Evolutionary conservation across 2,113 vertebrate species (phyloP), one percentile per base, ranked within the genome.

Genomic region (Arenaria interpres): DNA sequence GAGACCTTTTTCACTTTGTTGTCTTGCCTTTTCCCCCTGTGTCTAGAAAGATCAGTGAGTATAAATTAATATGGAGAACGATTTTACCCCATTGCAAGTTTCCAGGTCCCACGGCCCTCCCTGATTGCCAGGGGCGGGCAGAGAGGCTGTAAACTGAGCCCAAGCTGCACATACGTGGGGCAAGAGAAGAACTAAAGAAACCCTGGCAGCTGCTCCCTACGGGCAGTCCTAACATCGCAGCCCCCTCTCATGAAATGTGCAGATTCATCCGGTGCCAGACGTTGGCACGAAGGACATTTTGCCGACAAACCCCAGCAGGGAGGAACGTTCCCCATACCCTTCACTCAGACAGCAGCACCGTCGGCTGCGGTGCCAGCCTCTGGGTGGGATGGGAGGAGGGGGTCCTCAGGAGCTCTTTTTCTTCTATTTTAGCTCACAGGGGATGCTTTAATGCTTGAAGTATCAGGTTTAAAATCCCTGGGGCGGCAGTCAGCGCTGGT

Each of bases 261-360:
- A 90, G 85, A 94, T 92, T 95, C 88, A 88, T 77, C 71, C 5
- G 82, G 88, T 41, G 54, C 94, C 94, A 94, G 88, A 73, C 41
- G 0, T 63, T 22, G 85, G 60, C 85, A 90, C 2, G 18, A 92
- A 73, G 86, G 75, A 79, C 67, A 28, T 69, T 84, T 77, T 50
- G 32, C 71, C 33, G 17, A 39, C 79, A 68, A 95, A 79, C 25
- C 57, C 62, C 88, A 43, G 50, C 37, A 3, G 88, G 74, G 85
- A 91, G 78, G 71, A 90, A 17, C 79, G 9, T 77, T 79, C 68
- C 78, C 87, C 12, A 14, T 10, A 14, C 30, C 64, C 71, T 67
- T 74, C 62, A 5, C 53, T 66, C 9, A 43, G 43, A 41, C 18
- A 54, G 81, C 72, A 82, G 53, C 2, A 1, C 45, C 2, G 3